Conservation (phyloP, 30 jellyfish, hydroid and myxozoan genomes). For the Euphysa ruthae region DNA sequence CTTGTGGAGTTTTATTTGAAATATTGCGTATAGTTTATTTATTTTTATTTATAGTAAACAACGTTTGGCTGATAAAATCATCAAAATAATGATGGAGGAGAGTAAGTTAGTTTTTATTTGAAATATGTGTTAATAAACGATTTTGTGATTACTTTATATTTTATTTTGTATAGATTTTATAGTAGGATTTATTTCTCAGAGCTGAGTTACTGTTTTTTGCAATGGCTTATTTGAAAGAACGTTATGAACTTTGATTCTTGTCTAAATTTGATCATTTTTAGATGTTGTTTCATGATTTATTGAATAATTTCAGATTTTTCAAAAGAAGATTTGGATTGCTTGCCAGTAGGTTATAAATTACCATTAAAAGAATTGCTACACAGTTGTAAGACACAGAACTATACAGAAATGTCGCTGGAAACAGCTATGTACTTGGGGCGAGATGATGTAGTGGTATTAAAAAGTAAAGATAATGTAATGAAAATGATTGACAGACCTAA, state of each 20-base stretch:
- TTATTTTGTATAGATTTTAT: too few relatives aligned
- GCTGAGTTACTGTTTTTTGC: too few relatives aligned
- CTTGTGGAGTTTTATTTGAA: too few relatives aligned
- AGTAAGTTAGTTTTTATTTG: neutral
- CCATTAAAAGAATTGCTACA: constrained; percentile 73
- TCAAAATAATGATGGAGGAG: constrained; percentile 17
- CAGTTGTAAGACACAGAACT: constrained; percentile 19
- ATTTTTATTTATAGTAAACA: neutral
- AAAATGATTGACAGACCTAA: too few relatives aligned
- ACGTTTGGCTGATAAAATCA: constrained; percentile 18
- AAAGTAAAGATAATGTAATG: too few relatives aligned
- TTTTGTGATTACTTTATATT: too few relatives aligned
- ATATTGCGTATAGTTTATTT: neutral
- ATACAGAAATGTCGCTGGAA: constrained; percentile 12
- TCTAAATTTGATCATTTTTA: too few relatives aligned
- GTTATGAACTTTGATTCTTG: too few relatives aligned
- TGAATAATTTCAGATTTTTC: neutral
- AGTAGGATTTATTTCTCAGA: too few relatives aligned
- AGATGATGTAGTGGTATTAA: neutral
- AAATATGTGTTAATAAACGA: neutral
- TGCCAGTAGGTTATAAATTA: constrained; percentile 66
- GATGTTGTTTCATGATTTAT: too few relatives aligned
- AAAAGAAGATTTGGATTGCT: constrained; percentile 43
- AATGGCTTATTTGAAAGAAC: too few relatives aligned
- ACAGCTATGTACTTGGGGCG: constrained; percentile 16